These are phyloP conservation scores for Nansenia antarctica DNA, from an alignment of 2,113 vertebrate genomes.

Conservation along the genomic window DNA sequence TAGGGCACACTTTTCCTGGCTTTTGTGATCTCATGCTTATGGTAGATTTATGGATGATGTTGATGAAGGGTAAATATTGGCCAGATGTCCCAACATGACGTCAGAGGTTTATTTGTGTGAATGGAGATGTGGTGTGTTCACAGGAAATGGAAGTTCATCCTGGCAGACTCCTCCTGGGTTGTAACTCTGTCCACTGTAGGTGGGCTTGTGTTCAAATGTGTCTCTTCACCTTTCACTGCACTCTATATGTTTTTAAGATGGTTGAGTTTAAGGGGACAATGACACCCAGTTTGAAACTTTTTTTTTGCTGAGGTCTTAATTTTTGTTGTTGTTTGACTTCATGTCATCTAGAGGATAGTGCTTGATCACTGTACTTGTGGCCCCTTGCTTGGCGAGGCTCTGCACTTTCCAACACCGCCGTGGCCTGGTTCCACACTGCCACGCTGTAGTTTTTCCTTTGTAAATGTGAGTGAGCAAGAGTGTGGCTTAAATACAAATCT, in stretches of 20 bases:
- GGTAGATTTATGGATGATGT: constrained; percentile 21
- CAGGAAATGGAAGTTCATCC: background rate
- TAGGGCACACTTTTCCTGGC: background rate
- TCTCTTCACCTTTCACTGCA: background rate
- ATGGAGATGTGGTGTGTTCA: background rate
- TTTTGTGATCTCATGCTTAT: constrained; percentile 8
- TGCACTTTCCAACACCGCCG: constrained; percentile 33
- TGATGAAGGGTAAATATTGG: constrained; percentile 18
- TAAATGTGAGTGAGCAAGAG: constrained; percentile 37
- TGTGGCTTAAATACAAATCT: constrained; percentile 48
- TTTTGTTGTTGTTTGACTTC: background rate
- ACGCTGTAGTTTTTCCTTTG: constrained; percentile 60
- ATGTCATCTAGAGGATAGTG: background rate
- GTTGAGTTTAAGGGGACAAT: background rate
- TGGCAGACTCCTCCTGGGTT: background rate
- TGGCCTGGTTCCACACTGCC: constrained; percentile 58
- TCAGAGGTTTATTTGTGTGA: background rate
- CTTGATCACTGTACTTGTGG: background rate
- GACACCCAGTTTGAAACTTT: background rate
- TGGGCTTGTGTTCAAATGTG: background rate
- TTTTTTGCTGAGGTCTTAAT: no score
- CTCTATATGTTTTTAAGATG: background rate
- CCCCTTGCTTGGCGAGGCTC: background rate
- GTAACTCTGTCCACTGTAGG: background rate
- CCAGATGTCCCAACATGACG: background rate